Evolutionary conservation across 2,113 vertebrate species (phyloP), one percentile per base, ranked within the genome.

Genomic region (Muscicapa adusta): DNA sequence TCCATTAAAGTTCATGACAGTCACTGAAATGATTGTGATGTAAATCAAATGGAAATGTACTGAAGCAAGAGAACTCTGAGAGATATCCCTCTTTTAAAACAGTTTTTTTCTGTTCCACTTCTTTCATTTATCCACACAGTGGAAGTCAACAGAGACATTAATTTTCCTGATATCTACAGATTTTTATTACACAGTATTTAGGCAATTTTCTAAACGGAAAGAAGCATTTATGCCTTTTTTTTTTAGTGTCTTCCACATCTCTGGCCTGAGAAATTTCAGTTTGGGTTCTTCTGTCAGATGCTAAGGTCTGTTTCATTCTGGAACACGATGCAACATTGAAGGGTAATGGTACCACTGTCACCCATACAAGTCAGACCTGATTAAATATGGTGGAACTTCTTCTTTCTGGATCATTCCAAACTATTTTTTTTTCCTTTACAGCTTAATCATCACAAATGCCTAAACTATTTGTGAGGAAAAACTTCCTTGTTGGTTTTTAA

Each of bases 31-130:
- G 1, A 68, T 29, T 0, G 0, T 66, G 62, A 51, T 89, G 62
- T 9, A 79, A 62, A 91, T 82, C 58, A 88, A 87, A 91, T 51
- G 74, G 56, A 94, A 96, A 94, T 47, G 70, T 90, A 73, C 85
- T 33, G 78, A 95, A 85, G 78, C 48, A 89, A 91, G 89, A 82
- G 68, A 56, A 18, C 24, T 62, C 57, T 68, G 65, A 82, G 50
- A 75, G 5, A 24, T 57, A 61, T 13, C 45, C 72, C 83, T 82
- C 31, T 84, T 86, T 80, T 40, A 86, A 73, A 91, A 77, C 19
- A 34, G 26, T 51, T 71, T 71, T 93, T 56, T 94, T 56, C 33
- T 60, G 53, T 43, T 67, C 26, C 57, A n/a, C 72, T 93, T 83
- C 9, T 48, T n/a, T 61, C n/a, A 43, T 48, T 73, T 43, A 73